A percentile compares a stretch with the other conserved stretches of the same genome.
These are phyloP conservation scores for Drosophila formosana DNA, from an alignment of 2,888 invertebrate species.

Conservation along the genomic window DNA sequence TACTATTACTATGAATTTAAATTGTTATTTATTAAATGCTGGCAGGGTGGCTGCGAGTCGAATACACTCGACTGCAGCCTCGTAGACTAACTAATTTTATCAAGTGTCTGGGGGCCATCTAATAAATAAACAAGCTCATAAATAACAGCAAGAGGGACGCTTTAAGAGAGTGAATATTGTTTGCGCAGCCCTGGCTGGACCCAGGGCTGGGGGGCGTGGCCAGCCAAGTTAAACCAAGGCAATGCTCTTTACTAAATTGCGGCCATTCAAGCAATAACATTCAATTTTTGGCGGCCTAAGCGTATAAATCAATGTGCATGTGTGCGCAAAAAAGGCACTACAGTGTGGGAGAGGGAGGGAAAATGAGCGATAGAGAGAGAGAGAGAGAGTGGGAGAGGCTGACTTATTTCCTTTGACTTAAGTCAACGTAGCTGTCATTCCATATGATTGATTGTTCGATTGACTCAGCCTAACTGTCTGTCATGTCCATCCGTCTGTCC, in stretches of 20 bases:
- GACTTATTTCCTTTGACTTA: slow-evolving; percentile 64
- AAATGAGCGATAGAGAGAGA: neutral
- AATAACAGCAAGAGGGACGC: slow-evolving; percentile 48
- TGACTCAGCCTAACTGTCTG: slow-evolving; percentile 55
- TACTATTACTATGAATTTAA: too few species aligned
- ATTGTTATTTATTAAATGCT: neutral
- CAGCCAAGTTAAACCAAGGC: slow-evolving; percentile 27
- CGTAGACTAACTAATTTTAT: slow-evolving; percentile 65
- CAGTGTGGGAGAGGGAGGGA: neutral
- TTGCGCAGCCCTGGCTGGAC: slow-evolving; percentile 8
- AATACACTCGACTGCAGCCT: neutral
- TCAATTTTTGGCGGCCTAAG: slow-evolving; percentile 76
- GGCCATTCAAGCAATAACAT: slow-evolving; percentile 79
- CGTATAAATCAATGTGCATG: slow-evolving; percentile 73
- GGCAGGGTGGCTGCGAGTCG: neutral
- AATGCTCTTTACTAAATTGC: slow-evolving; percentile 74
- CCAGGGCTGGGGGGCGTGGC: neutral
- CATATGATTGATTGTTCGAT: slow-evolving; percentile 74
- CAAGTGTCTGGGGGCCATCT: slow-evolving; percentile 76
- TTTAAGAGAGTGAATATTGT: slow-evolving; percentile 15
- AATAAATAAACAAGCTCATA: slow-evolving; percentile 80
- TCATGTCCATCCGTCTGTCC: neutral
- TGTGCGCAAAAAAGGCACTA: slow-evolving; percentile 20
- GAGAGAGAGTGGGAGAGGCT: neutral
- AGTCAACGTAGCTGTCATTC: slow-evolving; percentile 75